A percentile compares a stretch with the other conserved stretches of the same genome.
Conservation (phyloP, 2,113 vertebrate species). For the Rhegmatorhina hoffmannsi region DNA sequence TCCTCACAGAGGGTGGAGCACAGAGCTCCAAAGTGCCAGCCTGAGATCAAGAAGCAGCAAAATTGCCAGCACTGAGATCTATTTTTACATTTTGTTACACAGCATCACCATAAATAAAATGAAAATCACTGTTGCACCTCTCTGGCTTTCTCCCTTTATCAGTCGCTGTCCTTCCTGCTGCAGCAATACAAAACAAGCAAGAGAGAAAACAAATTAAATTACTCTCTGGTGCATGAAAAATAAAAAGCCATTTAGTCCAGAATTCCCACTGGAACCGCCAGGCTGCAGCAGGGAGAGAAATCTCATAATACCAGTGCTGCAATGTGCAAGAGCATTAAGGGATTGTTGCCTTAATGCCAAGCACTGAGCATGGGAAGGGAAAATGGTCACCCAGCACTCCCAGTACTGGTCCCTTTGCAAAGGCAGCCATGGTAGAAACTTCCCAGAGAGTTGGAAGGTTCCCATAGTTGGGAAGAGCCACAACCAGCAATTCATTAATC, state of each 20-base stretch:
- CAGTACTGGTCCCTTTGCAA: not conserved
- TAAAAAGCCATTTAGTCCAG: conserved; percentile 13
- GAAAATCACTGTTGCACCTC: conserved; percentile 33
- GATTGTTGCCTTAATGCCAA: not conserved
- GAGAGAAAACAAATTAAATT: conserved; percentile 63
- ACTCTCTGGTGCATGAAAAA: conserved; percentile 29
- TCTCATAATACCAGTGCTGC: not conserved
- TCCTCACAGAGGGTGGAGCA: not conserved
- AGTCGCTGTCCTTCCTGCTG: conserved; percentile 11
- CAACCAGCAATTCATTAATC: not conserved
- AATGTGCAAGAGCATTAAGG: not conserved
- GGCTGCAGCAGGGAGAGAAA: not conserved
- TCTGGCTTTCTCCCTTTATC: conserved; percentile 27
- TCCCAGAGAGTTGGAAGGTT: too few species aligned
- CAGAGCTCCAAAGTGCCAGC: conserved; percentile 22
- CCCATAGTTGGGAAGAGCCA: not conserved
- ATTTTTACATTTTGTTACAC: conserved; percentile 67
- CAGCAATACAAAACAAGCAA: conserved; percentile 32
- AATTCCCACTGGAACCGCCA: conserved; percentile 26
- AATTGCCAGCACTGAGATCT: conserved; percentile 63
- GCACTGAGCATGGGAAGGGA: not conserved
- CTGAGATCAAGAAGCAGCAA: conserved; percentile 59
- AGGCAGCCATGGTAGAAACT: not conserved
- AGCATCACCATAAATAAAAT: conserved; percentile 65
- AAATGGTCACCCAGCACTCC: fast-evolving